Conservation (phyloP, 2,888 invertebrate species). For the Hemaris fuciformis region DNA sequence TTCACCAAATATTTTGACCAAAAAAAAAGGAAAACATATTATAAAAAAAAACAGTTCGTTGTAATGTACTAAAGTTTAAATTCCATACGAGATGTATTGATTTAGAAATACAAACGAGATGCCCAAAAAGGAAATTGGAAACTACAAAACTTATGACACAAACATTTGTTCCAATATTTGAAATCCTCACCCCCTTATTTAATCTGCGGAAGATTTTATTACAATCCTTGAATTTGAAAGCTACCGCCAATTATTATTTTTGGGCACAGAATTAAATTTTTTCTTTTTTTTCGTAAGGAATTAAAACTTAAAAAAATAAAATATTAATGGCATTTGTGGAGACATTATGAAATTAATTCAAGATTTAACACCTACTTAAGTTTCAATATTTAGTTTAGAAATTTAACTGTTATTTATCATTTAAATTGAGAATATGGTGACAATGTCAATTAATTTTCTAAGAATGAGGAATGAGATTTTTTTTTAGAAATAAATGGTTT, state of each 20-base stretch:
- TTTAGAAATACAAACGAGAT: background rate
- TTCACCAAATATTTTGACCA: background rate
- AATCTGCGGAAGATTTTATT: too few relatives aligned
- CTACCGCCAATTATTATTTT: too few relatives aligned
- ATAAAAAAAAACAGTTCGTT: background rate
- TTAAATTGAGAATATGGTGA: background rate
- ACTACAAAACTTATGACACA: too few relatives aligned
- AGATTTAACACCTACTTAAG: background rate
- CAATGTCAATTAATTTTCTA: too few relatives aligned
- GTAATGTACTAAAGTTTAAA: background rate
- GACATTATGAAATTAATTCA: background rate
- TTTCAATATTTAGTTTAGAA: background rate
- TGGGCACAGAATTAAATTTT: background rate
- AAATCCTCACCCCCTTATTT: too few relatives aligned
- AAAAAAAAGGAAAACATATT: background rate
- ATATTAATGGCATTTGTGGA: background rate
- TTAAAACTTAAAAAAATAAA: background rate
- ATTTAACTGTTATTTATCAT: background rate
- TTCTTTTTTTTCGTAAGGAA: background rate
- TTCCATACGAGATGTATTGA: background rate
- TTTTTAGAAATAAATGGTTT: background rate
- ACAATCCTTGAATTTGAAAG: too few relatives aligned
- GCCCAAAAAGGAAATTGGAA: too few relatives aligned
- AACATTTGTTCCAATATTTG: too few relatives aligned
- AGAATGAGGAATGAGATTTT: too few relatives aligned